A percentile compares a stretch with the other conserved stretches of the same genome.
Conservation (phyloP, 2,888 invertebrate species). For the Drosophila tanythrix region DNA sequence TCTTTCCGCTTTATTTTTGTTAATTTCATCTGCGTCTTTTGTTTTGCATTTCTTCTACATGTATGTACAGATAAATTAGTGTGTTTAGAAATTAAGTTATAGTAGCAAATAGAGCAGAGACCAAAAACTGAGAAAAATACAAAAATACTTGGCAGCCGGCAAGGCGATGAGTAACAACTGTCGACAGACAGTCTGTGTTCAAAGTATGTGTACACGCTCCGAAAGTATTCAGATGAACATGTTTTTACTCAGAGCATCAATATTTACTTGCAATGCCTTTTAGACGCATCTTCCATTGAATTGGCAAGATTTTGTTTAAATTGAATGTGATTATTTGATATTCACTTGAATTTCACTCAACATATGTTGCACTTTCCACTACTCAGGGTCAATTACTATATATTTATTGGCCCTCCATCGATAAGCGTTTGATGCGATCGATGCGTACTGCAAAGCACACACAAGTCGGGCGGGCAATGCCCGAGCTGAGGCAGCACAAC, state of each 20-base stretch:
- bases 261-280: neutral
- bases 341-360: neutral
- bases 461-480: conserved; percentile 1
- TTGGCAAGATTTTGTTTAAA: neutral
- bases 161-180: conserved; percentile 67
- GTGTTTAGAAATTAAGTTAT: conserved; percentile 68
- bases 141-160: conserved; percentile 53
- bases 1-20: conserved; percentile 21
- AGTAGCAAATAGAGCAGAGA: conserved; percentile 42
- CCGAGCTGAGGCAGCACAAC: conserved; percentile 1
- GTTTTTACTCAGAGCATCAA: neutral
- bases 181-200: conserved; percentile 46
- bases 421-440: conserved; percentile 4
- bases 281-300: neutral
- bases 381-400: conserved; percentile 2
- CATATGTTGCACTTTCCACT: conserved; percentile 12
- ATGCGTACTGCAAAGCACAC: conserved; percentile 2
- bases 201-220: conserved; percentile 27
- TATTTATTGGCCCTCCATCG: neutral
- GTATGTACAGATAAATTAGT: neutral
- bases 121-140: conserved; percentile 15
- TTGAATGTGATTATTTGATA: neutral
- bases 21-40: conserved; percentile 1
- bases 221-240: neutral
- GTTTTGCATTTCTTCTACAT: neutral